Conservation (phyloP, 2,113 vertebrate species). For the Gnathonemus longibarbis region DNA sequence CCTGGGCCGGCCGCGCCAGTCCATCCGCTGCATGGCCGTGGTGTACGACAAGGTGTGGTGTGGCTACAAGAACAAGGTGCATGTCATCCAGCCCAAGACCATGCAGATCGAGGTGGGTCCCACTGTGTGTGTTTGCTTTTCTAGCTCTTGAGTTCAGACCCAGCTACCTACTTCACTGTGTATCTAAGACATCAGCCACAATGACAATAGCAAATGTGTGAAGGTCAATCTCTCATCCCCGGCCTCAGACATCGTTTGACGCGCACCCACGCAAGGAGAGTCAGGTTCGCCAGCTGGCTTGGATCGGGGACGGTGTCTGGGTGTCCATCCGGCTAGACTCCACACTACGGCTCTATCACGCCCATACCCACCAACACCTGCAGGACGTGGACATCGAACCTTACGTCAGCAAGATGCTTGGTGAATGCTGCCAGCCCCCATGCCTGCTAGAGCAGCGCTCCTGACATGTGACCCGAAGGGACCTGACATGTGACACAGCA, state of each 20-base stretch:
- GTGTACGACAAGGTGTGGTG: slow-evolving; percentile 96
- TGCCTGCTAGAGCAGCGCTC: not conserved
- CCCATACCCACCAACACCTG: slow-evolving; percentile 93
- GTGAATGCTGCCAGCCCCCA: slow-evolving; percentile 46
- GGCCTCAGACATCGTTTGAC: slow-evolving; percentile 83
- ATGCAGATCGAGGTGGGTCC: slow-evolving; percentile 89
- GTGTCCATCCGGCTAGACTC: slow-evolving; percentile 98
- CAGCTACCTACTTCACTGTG: not conserved
- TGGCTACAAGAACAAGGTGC: slow-evolving; percentile 96
- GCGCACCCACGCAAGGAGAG: slow-evolving; percentile 94
- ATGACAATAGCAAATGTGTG: not conserved
- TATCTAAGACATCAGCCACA: not conserved
- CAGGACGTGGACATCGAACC: slow-evolving; percentile 98
- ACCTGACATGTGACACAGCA: not conserved
- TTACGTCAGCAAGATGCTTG: slow-evolving; percentile 98
- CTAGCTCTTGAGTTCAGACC: not conserved
- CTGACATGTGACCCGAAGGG: not conserved
- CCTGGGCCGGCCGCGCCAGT: slow-evolving; percentile 91
- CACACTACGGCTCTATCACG: slow-evolving; percentile 88
- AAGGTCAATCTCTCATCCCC: not conserved
- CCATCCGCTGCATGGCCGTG: slow-evolving; percentile 94
- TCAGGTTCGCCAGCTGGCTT: slow-evolving; percentile 92
- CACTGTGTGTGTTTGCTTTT: not conserved
- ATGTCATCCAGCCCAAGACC: slow-evolving; percentile 92
- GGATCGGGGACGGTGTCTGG: slow-evolving; percentile 97